phyloP scores from a whole-genome alignment of 37 sponge, comb jelly and placozoan species.

The Cladorhizidae sp. region DNA sequence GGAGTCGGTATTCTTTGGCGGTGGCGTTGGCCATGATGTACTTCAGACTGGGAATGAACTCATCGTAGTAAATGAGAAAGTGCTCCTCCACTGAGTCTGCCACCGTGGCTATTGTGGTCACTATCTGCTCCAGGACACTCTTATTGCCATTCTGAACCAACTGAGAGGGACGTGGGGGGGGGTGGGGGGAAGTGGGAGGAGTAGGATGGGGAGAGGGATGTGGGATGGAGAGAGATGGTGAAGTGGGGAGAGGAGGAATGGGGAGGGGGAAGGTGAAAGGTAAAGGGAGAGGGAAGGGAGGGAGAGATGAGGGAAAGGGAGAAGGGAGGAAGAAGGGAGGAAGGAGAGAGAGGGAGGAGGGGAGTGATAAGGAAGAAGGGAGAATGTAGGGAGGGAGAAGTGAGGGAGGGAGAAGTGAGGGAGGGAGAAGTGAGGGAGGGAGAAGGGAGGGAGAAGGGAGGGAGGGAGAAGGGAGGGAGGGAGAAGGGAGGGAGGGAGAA shows the following conservation, averaged over 20 bases:
- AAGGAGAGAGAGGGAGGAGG: conserved; percentile 7
- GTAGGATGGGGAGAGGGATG: conserved; percentile 11
- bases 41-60: conserved; percentile 97
- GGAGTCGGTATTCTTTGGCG: conserved; percentile 78
- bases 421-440: background rate
- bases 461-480: background rate
- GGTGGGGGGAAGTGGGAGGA: background rate
- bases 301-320: background rate
- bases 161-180: conserved; percentile 34
- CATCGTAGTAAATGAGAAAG: conserved; percentile 93
- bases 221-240: background rate
- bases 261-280: background rate
- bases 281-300: conserved; percentile 3
- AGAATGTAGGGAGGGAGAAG: conserved; percentile 4
- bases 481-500: conserved; percentile 10
- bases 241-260: background rate
- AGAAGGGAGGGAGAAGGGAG: conserved; percentile 1
- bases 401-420: background rate
- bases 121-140: conserved; percentile 87
- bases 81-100: conserved; percentile 89
- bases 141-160: conserved; percentile 78
- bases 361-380: background rate
- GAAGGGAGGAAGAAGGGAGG: conserved; percentile 9
- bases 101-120: conserved; percentile 94
- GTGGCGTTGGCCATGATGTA: conserved; percentile 88